Percentiles rank a stretch among this genome's conserved stretches.
Evolutionary conservation across 1,140 invertebrate genomes (phyloP).

Genomic region (Pinna nobilis): DNA sequence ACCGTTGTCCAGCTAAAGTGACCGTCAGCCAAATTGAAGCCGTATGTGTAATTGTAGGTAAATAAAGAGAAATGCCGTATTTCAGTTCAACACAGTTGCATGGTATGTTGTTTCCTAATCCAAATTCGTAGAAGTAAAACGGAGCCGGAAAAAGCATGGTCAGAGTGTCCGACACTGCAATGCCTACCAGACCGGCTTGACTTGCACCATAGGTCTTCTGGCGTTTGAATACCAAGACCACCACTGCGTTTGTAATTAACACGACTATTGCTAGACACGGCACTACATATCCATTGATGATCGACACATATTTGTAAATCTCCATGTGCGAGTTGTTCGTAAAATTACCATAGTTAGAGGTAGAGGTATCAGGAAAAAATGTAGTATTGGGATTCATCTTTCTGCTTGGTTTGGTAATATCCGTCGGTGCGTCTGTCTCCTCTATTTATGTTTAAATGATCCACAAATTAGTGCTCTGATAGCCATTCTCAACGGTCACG

Average conservation of each 20-base stretch:
- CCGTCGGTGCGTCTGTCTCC: no score
- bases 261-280: slow-evolving; percentile 35
- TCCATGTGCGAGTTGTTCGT: no score
- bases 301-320: slow-evolving; percentile 26
- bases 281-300: slow-evolving; percentile 41
- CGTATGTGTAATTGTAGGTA: slow-evolving; percentile 42
- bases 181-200: slow-evolving; percentile 39
- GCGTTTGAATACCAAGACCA: slow-evolving; percentile 31
- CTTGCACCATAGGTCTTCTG: slow-evolving; percentile 44
- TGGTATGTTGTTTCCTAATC: slow-evolving; percentile 8
- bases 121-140: slow-evolving; percentile 40
- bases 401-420: no score
- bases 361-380: no score
- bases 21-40: slow-evolving; percentile 47
- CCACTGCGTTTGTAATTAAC: slow-evolving; percentile 38
- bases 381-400: no score
- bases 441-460: no score
- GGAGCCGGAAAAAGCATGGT: slow-evolving; percentile 40
- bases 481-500: no score
- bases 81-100: slow-evolving; percentile 19
- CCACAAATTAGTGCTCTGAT: no score
- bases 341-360: no score
- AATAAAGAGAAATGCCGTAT: slow-evolving; percentile 37
- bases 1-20: slow-evolving; percentile 28
- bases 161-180: slow-evolving; percentile 38